Conservation (phyloP, 2,888 invertebrate genomes). For the Bedellia somnulentella region DNA sequence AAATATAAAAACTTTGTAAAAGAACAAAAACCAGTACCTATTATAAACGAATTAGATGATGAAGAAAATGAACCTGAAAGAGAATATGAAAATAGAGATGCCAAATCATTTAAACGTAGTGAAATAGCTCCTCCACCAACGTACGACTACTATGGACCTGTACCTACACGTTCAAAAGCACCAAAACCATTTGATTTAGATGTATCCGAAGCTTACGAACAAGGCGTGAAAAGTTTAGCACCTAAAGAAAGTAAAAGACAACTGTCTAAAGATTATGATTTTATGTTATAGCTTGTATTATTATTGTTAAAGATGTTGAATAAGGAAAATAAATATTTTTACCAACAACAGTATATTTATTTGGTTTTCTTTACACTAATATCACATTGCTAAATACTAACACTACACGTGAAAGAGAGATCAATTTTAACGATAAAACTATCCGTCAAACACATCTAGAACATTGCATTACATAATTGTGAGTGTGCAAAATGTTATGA, state of each 20-base stretch:
- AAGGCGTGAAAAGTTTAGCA: conserved; percentile 44
- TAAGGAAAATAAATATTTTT: background rate
- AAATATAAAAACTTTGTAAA: conserved; percentile 42
- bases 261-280: conserved; percentile 39
- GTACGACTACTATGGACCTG: conserved; percentile 65
- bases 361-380: conserved; percentile 8
- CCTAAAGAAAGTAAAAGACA: conserved; percentile 26
- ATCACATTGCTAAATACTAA: conserved; percentile 24
- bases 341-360: background rate
- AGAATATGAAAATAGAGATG: conserved; percentile 14
- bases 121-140: conserved; percentile 69
- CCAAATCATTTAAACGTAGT: conserved; percentile 15
- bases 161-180: conserved; percentile 24
- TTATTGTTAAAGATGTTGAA: conserved; percentile 1
- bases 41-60: conserved; percentile 33
- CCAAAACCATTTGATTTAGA: conserved; percentile 39
- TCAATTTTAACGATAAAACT: too few relatives aligned
- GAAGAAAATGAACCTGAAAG: conserved; percentile 13
- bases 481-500: too few relatives aligned
- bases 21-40: conserved; percentile 21
- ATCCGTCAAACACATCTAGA: too few relatives aligned
- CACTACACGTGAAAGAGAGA: too few relatives aligned
- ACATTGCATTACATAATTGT: too few relatives aligned
- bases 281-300: conserved; percentile 31
- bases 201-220: conserved; percentile 41